Evolutionary conservation across 2,888 invertebrate species (phyloP), one percentile per base, ranked within the genome.

Genomic region (Ceriagrion tenellum): DNA sequence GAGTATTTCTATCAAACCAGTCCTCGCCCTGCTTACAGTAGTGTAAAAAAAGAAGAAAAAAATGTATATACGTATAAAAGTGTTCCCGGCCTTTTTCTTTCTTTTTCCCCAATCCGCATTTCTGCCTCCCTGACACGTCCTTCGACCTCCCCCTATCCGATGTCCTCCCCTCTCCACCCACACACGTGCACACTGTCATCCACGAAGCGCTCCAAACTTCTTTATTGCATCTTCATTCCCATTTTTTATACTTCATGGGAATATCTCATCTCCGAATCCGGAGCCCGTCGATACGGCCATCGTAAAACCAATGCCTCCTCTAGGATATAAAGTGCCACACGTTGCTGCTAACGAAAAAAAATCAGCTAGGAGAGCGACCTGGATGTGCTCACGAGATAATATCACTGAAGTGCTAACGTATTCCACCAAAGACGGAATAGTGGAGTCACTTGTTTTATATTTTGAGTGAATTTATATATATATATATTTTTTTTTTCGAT

Each of bases 191-290:
- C 91, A 35, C 91, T 91, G 91, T 91, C 91, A 91, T 91, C 63
- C 10, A 56, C 47, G 59, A 59, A 59, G 91, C 91, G 59, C 35
- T 59, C 63, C 63, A 69, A 56, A 91, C 91, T 90, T 56, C 90
- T 59, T 90, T 35, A 63, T 91, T 69, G 26, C 69, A 69, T 26
- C 69, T n/a, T 69, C n/a, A n/a, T 69, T 69, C 69, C 69, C 69
- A 91, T 91, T 91, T 63, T 91, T 91, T 91, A 91, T 91, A 63
- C 63, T 63, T 30, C 63, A 63, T 26, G 18, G 55, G 90, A 90
- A 56, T 56, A 90, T 90, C 59, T 59, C 90, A 56, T 90, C 90
- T 90, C 56, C 90, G 59, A 30, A 91, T 59, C 55, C 40, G 63
- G 63, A 63, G 91, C 18, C 23, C 63, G 63, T 91, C 63, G 59